Evolutionary conservation across 1,140 invertebrate species (phyloP).

Genomic region (Drosophila asahinai): DNA sequence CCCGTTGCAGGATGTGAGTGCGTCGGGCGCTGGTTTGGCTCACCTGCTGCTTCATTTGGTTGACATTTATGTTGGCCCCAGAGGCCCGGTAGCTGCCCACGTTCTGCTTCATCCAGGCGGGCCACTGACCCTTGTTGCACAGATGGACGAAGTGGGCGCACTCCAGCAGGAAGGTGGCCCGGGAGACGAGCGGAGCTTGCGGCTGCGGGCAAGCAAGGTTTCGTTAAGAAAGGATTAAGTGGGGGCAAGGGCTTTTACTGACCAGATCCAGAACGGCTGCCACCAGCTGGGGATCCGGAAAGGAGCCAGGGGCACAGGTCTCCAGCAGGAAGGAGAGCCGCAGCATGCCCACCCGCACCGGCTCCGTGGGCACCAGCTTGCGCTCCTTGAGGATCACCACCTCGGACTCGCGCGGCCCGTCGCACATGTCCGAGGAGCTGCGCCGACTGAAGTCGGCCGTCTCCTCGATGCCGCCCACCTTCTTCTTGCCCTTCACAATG

Average conservation of each 20-base stretch:
- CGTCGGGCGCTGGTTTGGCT: slow-evolving; percentile 88
- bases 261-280: slow-evolving; percentile 98
- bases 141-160: slow-evolving; percentile 98
- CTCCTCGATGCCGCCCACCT: slow-evolving; percentile 94
- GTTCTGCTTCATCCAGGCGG: slow-evolving; percentile 96
- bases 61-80: slow-evolving; percentile 86
- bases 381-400: slow-evolving; percentile 94
- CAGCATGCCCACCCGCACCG: slow-evolving; percentile 92
- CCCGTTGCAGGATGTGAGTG: slow-evolving; percentile 93
- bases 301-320: slow-evolving; percentile 96
- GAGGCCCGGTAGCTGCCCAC: slow-evolving; percentile 89
- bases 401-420: slow-evolving; percentile 92
- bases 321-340: slow-evolving; percentile 96
- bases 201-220: slow-evolving; percentile 87
- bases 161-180: slow-evolving; percentile 96
- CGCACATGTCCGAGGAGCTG: slow-evolving; percentile 93
- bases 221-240: background rate
- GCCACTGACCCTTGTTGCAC: slow-evolving; percentile 99
- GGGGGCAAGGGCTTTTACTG: background rate
- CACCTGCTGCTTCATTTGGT: slow-evolving; percentile 83
- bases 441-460: slow-evolving; percentile 92
- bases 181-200: slow-evolving; percentile 95
- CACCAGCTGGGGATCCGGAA: slow-evolving; percentile 97
- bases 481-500: slow-evolving; percentile 92
- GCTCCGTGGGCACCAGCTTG: slow-evolving; percentile 90